Conservation (phyloP, 2,113 vertebrate genomes). For the Ranitomeya variabilis region DNA sequence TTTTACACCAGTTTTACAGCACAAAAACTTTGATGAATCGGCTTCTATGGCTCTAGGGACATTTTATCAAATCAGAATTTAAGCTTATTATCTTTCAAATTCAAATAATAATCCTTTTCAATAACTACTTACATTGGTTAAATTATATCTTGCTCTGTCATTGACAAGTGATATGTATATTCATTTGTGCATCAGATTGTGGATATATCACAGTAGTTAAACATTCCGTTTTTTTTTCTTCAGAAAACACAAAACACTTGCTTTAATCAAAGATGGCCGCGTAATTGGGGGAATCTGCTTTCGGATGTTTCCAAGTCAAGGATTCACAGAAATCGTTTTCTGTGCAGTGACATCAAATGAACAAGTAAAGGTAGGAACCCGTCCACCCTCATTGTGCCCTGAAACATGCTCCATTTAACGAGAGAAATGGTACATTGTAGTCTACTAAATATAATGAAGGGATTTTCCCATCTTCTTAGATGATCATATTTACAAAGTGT, state of each 20-base stretch:
- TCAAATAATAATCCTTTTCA: too few relatives aligned
- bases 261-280: slow-evolving; percentile 96
- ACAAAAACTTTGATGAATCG: too few relatives aligned
- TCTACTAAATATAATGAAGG: too few relatives aligned
- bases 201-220: background rate
- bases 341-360: slow-evolving; percentile 98
- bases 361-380: slow-evolving; percentile 89
- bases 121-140: too few relatives aligned
- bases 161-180: background rate
- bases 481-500: too few relatives aligned
- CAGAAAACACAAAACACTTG: slow-evolving; percentile 98
- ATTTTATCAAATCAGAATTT: background rate
- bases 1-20: too few relatives aligned
- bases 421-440: background rate
- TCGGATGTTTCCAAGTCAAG: slow-evolving; percentile 97
- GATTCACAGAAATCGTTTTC: slow-evolving; percentile 98
- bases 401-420: background rate
- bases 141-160: too few relatives aligned
- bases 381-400: too few relatives aligned
- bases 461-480: too few relatives aligned
- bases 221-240: slow-evolving; percentile 54
- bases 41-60: background rate
- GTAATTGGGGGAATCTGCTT: slow-evolving; percentile 98
- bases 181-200: background rate
- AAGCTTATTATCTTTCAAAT: too few relatives aligned